Evolutionary conservation across 2,888 invertebrate genomes (phyloP).

Genomic region (Polia nebulosa): DNA sequence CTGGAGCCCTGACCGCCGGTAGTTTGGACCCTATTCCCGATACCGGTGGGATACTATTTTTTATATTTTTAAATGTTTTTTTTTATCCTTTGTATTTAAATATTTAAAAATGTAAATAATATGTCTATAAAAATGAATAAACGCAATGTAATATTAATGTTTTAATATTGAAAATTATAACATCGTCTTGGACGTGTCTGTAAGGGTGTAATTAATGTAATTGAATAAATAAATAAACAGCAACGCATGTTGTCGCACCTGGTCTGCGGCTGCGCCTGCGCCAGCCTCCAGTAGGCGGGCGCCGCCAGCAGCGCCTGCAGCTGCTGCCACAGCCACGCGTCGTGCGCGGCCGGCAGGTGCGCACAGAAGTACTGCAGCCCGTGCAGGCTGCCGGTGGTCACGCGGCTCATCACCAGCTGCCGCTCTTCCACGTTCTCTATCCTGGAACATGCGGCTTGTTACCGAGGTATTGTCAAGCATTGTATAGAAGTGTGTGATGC

Average conservation of each 20-base stretch:
- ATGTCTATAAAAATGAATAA: too few species aligned
- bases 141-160: too few species aligned
- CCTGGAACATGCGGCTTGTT: slow-evolving; percentile 58
- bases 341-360: slow-evolving; percentile 79
- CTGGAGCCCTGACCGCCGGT: too few species aligned
- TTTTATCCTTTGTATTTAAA: too few species aligned
- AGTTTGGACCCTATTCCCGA: too few species aligned
- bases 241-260: slow-evolving; percentile 65
- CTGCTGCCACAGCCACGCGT: slow-evolving; percentile 89
- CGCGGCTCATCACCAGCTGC: slow-evolving; percentile 64
- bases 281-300: slow-evolving; percentile 94
- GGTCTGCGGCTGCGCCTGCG: slow-evolving; percentile 84
- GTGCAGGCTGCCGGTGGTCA: slow-evolving; percentile 72
- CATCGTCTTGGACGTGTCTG: too few species aligned
- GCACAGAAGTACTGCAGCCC: slow-evolving; percentile 70
- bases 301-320: slow-evolving; percentile 91
- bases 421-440: slow-evolving; percentile 74
- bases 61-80: too few species aligned
- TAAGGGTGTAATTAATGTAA: too few species aligned
- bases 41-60: too few species aligned
- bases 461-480: not conserved
- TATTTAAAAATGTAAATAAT: too few species aligned
- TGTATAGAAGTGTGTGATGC: not conserved
- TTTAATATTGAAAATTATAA: too few species aligned
- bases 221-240: too few species aligned